Evolutionary conservation across 1,140 invertebrate species (phyloP).

Genomic region (Drosophila orosa): DNA sequence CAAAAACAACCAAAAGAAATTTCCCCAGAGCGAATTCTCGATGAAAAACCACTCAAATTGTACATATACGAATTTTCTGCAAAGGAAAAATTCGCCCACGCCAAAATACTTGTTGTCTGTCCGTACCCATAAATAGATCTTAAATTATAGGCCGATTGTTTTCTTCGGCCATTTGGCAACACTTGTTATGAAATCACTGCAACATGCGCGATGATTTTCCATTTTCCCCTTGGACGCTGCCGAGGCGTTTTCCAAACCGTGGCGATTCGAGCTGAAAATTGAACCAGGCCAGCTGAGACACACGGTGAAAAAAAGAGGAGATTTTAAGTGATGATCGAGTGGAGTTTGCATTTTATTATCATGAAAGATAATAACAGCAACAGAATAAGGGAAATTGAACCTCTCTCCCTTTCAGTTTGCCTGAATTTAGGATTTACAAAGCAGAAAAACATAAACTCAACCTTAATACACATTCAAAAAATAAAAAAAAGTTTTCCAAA

Average conservation of each 20-base stretch:
- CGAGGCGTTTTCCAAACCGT: constrained; percentile 58
- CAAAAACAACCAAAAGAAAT: constrained; percentile 13
- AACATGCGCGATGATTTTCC: constrained; percentile 55
- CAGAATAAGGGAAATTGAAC: not conserved
- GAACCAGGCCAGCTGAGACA: constrained; percentile 65
- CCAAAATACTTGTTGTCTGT: constrained; percentile 26
- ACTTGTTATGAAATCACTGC: constrained; percentile 72
- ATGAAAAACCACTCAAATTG: constrained; percentile 48
- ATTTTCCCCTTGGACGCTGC: constrained; percentile 47
- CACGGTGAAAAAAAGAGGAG: not conserved
- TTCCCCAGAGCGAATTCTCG: constrained; percentile 29
- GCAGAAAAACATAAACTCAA: not conserved
- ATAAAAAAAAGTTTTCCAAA: not conserved
- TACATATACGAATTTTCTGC: constrained; percentile 56
- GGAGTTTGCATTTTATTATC: not conserved
- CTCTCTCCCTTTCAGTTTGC: not conserved
- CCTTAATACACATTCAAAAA: not conserved
- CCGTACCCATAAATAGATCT: constrained; percentile 50
- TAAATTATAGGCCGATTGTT: constrained; percentile 40
- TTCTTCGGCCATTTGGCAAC: constrained; percentile 67
- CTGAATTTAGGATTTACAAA: not conserved
- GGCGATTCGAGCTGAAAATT: constrained; percentile 35
- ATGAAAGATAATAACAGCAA: not conserved
- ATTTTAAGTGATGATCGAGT: not conserved
- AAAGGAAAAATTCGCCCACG: constrained; percentile 67